A percentile compares a stretch with the other conserved stretches of the same genome.
phyloP scores from a whole-genome alignment of 2,113 vertebrate species.

The Oryzias woworae region DNA sequence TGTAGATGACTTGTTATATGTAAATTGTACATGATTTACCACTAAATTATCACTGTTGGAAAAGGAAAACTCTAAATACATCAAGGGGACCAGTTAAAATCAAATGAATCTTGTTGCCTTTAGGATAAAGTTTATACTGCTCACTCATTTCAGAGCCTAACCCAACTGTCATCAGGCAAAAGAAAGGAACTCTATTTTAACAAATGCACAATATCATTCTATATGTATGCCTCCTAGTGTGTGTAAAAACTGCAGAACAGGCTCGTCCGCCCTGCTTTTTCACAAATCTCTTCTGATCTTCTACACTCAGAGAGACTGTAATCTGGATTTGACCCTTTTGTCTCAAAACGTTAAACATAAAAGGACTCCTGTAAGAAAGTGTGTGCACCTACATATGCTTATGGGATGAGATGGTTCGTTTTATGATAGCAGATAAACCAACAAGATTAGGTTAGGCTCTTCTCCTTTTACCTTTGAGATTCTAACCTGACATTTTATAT shows the following conservation, averaged over 20 bases:
- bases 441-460: slow-evolving; percentile 28
- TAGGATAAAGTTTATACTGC: too few relatives aligned
- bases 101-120: too few relatives aligned
- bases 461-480: too few relatives aligned
- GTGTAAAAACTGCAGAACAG: slow-evolving; percentile 18
- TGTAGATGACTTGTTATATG: neutral
- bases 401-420: slow-evolving; percentile 22
- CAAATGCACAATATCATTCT: too few relatives aligned
- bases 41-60: neutral
- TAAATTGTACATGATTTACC: neutral
- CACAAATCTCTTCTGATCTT: slow-evolving; percentile 60
- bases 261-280: neutral
- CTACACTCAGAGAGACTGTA: slow-evolving; percentile 49
- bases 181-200: too few relatives aligned
- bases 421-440: slow-evolving; percentile 46
- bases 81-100: too few relatives aligned
- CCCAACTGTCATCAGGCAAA: too few relatives aligned
- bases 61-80: neutral
- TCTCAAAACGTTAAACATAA: slow-evolving; percentile 47
- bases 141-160: too few relatives aligned
- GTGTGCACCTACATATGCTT: slow-evolving; percentile 13
- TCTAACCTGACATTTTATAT: too few relatives aligned
- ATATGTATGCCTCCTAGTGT: neutral
- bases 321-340: slow-evolving; percentile 63
- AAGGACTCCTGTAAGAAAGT: neutral